Conservation (phyloP, 2,888 invertebrate species). For the Philonicus albiceps region DNA sequence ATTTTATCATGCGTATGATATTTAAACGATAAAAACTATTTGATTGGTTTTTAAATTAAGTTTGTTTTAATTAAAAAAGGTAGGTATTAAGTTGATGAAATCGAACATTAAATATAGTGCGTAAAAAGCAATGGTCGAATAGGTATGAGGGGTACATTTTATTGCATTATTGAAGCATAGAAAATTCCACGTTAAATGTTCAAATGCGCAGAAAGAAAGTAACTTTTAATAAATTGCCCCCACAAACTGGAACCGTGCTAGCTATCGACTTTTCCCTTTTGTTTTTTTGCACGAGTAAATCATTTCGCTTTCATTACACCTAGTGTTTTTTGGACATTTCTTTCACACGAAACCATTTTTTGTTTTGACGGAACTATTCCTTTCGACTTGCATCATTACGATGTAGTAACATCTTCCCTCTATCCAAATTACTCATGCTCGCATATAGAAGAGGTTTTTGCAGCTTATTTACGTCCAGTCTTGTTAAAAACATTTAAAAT, state of each 20-base stretch:
- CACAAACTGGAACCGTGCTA: background rate
- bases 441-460: background rate
- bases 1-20: background rate
- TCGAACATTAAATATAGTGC: background rate
- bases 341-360: background rate
- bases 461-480: background rate
- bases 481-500: background rate
- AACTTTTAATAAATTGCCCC: background rate
- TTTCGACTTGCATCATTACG: background rate
- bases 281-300: background rate
- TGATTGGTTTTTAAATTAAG: background rate
- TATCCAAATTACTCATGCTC: background rate
- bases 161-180: background rate
- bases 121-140: background rate
- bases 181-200: background rate
- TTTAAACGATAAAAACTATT: background rate
- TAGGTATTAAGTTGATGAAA: background rate
- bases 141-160: background rate
- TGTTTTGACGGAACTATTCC: no score
- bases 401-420: background rate
- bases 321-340: background rate
- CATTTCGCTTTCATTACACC: background rate
- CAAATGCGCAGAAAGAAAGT: background rate
- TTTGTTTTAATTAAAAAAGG: background rate
- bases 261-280: background rate